Base-by-base conservation (phyloP, 37 sponge, comb jelly and placozoan species). In the Eunapius fragilis region DNA sequence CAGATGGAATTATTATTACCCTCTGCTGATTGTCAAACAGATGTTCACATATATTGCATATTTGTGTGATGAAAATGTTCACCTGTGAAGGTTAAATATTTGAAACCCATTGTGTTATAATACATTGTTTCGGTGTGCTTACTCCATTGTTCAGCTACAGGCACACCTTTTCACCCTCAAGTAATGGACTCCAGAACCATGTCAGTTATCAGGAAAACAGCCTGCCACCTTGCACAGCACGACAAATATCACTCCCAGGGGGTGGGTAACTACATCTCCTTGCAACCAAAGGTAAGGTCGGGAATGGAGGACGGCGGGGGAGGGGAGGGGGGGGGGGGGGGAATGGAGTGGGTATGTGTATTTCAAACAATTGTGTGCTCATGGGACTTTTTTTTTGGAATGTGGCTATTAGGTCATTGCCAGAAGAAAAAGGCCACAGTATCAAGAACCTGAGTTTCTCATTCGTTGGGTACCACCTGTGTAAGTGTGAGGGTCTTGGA, bases 391-490 rank as follows among this genome's bases (percentile, higher is more conserved):
- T 49, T 23, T 34, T 2, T 25, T 28, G 31, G 12, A 13, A 67
- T 2, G 41, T 2, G 4, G 25, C 22, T 31, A 9, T 0, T 33
- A 88, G 90, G 70, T 84, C 6, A 11, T 84, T 67, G 85, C 84
- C 33, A 49, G 41, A 72, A 81, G 81, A 38, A 50, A 74, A 74
- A 69, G 71, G 23, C 32, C 38, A 37, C 23, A 3, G 23, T 77
- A 13, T 13, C 35, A 41, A 23, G 86, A 80, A 36, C 38, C 67
- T 22, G 85, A 89, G 67, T 28, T 81, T 5, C 72, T 90, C 0
- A 77, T 90, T 23, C 31, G 82, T 25, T 90, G 91, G 91, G 45
- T 24, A 25, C 91, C 91, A 2, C 74, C 58, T 48, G 70, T 90
- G 88, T 87, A 76, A 87, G 88, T 34, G 31, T 31, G 25, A 22